phyloP scores from a whole-genome alignment of 2,888 invertebrate genomes.

The Polyommatus iphigenia region DNA sequence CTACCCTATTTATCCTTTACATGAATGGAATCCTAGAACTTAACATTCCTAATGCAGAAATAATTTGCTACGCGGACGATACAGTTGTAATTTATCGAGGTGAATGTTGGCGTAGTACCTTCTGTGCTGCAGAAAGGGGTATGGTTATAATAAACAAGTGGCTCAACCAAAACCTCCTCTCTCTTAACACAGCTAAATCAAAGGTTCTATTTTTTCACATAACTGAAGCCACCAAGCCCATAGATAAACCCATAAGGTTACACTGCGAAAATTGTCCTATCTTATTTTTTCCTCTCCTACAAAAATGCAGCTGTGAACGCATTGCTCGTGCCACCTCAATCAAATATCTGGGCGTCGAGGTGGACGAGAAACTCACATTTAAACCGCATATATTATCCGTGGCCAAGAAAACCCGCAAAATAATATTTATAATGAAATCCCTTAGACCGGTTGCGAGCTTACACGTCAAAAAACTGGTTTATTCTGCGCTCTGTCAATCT shows the following conservation, averaged over 20 bases:
- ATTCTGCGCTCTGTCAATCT: too few species aligned
- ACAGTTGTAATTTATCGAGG: neutral
- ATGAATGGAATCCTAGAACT: neutral
- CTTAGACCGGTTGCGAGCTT: too few species aligned
- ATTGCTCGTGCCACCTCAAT: neutral
- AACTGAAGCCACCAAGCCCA: neutral
- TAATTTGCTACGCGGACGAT: neutral
- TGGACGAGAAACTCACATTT: too few species aligned
- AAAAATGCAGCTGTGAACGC: neutral
- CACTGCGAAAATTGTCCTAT: neutral
- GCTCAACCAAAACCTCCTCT: slow-evolving; percentile 16
- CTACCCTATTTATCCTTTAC: neutral
- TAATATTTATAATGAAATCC: too few species aligned
- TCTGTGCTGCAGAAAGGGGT: neutral
- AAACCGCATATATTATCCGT: too few species aligned
- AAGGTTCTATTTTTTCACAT: neutral
- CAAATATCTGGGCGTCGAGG: neutral
- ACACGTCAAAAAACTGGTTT: too few species aligned
- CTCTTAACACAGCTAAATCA: slow-evolving; percentile 16
- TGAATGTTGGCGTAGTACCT: neutral
- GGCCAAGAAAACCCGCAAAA: too few species aligned
- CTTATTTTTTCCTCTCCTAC: neutral
- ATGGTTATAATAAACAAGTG: neutral
- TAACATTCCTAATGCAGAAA: neutral
- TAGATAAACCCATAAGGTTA: neutral